phyloP scores from a whole-genome alignment of 2,888 invertebrate species.

The Ormyrus labotus region DNA sequence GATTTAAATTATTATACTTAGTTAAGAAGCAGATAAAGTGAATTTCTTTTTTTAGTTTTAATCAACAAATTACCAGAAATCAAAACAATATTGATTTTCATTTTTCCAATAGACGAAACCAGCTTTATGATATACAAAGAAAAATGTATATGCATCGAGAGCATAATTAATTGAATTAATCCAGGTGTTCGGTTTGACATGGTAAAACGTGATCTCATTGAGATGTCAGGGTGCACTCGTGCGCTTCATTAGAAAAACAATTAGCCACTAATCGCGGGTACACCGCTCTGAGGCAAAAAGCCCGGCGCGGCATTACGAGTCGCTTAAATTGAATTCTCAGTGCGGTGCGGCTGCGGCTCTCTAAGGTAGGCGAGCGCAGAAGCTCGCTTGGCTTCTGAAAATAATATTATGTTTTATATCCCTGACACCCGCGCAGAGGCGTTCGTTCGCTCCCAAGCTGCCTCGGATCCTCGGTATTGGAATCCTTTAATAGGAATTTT shows the following conservation, averaged over 20 bases:
- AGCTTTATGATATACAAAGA: too few species aligned
- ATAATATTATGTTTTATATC: constrained; percentile 74
- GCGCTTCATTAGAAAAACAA: constrained; percentile 19
- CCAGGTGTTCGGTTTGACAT: too few species aligned
- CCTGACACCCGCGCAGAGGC: constrained; percentile 63
- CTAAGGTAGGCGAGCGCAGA: too few species aligned
- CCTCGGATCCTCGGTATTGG: constrained; percentile 65
- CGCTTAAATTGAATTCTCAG: constrained; percentile 71
- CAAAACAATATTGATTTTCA: too few species aligned
- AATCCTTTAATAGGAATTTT: constrained; percentile 73
- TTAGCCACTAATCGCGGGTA: constrained; percentile 18
- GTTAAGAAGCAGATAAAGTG: too few species aligned
- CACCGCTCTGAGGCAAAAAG: background rate
- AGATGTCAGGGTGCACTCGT: background rate
- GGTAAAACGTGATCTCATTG: constrained; percentile 2
- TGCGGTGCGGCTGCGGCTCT: constrained; percentile 57
- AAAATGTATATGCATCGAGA: too few species aligned
- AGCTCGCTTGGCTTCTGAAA: constrained; percentile 62
- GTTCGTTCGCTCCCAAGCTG: background rate
- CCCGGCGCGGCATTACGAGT: constrained; percentile 21
- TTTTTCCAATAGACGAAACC: too few species aligned
- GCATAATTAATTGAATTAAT: too few species aligned
- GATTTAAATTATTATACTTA: too few species aligned
- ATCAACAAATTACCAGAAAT: too few species aligned
- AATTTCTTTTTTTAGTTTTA: too few species aligned